Evolutionary conservation across 2,113 vertebrate species (phyloP), one percentile per base, ranked within the genome.

Genomic region (Neogale vison): DNA sequence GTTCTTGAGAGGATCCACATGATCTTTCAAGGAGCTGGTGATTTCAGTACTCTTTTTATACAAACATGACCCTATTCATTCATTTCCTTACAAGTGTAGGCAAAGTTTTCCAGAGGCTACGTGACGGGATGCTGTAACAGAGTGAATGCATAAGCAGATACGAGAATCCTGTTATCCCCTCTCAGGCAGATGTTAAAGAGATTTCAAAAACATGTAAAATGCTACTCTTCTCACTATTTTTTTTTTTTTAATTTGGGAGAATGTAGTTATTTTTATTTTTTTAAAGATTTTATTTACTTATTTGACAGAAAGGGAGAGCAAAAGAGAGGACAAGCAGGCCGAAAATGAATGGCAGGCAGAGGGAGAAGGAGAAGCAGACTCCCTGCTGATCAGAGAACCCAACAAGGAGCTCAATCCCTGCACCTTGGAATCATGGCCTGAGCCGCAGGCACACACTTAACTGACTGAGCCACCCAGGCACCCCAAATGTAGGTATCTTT

Each of bases 21-120:
- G 7, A 42, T 5, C 4, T 39, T 74, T 21, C 1, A 29, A 47
- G 34, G 2, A 21, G 2, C n/a, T 7, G 0, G 21, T 23, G 13
- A 72, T 50, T 79, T 85, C 83, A 90, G 63, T n/a, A 74, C n/a
- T 26, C 29, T 23, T 91, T 76, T 77, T 31, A 31, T 36, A 12
- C 1, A 55, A 90, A 63, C 15, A 36, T 74, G 55, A n/a, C 7
- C 39, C 63, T 39, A 6, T 26, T 71, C 42, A 71, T 2, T 36
- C 42, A 59, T 57, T 74, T 34, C 72, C 5, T 74, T 34, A 34
- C 15, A 76, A n/a, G 15, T 4, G 4, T 31, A 36, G 55, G 8
- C 1, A 52, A 24, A 47, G 29, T 59, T 57, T 88, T 36, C 72
- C 39, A 81, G 74, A 47, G 23, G 14, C 31, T 42, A 59, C 31